Percentiles rank a stretch among this genome's conserved stretches.
These are phyloP conservation scores for Silurus glanis DNA, from an alignment of 2,113 vertebrate genomes.

Conservation along the genomic window DNA sequence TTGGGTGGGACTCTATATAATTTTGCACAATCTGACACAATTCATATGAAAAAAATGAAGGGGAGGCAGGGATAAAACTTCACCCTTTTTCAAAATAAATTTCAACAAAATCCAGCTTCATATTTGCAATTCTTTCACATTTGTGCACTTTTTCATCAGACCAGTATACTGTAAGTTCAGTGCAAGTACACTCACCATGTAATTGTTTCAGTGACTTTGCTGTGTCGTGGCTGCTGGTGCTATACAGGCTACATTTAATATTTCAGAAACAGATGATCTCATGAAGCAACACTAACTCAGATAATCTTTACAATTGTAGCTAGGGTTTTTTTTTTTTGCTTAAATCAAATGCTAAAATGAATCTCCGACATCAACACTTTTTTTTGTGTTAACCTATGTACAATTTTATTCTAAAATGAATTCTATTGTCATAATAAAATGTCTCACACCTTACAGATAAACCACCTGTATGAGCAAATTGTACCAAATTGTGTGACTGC, in stretches of 20 bases:
- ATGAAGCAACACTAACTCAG: not conserved
- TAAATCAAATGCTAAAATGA: no score
- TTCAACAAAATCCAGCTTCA: not conserved
- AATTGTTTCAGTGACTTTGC: not conserved
- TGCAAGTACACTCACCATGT: not conserved
- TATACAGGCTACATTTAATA: not conserved
- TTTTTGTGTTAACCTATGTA: no score
- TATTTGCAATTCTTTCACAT: not conserved
- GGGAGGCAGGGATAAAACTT: not conserved
- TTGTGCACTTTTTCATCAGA: not conserved
- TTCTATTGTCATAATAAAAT: no score
- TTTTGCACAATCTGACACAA: not conserved
- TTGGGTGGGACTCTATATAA: not conserved
- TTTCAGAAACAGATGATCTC: not conserved
- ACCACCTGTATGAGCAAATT: no score
- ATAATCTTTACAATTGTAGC: not conserved
- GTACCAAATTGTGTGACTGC: no score
- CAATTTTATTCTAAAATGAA: no score
- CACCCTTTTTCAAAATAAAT: not conserved
- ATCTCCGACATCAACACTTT: no score
- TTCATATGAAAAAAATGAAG: slow-evolving; percentile 4
- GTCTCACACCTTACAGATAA: no score
- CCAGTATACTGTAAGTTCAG: not conserved
- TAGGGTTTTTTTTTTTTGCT: no score
- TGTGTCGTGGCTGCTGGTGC: not conserved